Evolutionary conservation across 2,888 invertebrate species (phyloP).

Genomic region (Amorpha juglandis): DNA sequence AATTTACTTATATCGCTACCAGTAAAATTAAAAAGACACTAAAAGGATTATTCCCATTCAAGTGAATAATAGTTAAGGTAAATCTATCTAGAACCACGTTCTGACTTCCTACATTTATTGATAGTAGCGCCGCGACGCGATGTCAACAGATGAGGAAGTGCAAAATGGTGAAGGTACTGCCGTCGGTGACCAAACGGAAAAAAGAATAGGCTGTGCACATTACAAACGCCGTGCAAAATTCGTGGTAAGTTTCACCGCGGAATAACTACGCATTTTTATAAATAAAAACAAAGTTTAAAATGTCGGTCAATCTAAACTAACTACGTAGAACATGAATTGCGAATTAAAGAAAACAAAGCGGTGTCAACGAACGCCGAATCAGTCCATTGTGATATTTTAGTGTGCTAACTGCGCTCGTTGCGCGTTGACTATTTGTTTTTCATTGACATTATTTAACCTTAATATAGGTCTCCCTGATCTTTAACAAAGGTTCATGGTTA

Average conservation of each 20-base stretch:
- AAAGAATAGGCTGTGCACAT: conserved; percentile 90
- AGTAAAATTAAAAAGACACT: background rate
- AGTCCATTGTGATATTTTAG: conserved; percentile 26
- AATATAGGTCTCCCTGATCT: background rate
- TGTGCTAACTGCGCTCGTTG: background rate
- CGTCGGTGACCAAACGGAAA: conserved; percentile 60
- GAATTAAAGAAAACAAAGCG: conserved; percentile 37
- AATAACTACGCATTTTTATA: conserved; percentile 10
- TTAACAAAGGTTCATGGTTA: background rate
- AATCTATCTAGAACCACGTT: conserved; percentile 14
- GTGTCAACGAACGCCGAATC: conserved; percentile 29
- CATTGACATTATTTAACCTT: conserved; percentile 12
- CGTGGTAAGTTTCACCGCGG: conserved; percentile 86
- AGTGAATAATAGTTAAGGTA: conserved; percentile 9
- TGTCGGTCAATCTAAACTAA: conserved; percentile 58
- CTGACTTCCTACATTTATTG: conserved; percentile 37
- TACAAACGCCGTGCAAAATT: conserved; percentile 94
- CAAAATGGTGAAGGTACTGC: conserved; percentile 50
- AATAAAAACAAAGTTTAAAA: conserved; percentile 30
- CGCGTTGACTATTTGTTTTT: conserved; percentile 2
- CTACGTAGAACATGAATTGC: conserved; percentile 48
- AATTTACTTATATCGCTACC: background rate
- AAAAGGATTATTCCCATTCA: conserved; percentile 1
- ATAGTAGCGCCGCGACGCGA: conserved; percentile 40
- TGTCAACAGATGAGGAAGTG: conserved; percentile 62